Conservation (phyloP, 92 coral and sea anemone genomes). For the Meandrina meandrites region DNA sequence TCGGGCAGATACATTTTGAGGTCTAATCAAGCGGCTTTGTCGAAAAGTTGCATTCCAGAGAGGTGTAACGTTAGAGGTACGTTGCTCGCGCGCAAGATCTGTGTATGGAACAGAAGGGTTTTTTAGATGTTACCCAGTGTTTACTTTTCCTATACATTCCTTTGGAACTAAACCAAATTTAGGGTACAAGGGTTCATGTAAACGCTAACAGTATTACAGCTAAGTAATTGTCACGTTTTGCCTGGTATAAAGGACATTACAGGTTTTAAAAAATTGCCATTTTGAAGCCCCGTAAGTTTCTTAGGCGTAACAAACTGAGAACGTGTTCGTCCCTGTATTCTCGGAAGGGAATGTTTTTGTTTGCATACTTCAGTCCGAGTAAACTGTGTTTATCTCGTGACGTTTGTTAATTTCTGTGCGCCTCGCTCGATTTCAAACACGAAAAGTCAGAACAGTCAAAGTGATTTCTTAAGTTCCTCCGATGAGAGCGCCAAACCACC, state of each 20-base stretch:
- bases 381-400: conserved; percentile 8
- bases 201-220: neutral
- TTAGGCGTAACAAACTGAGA: neutral
- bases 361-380: conserved; percentile 31
- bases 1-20: neutral
- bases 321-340: neutral
- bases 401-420: neutral
- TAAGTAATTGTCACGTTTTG: neutral
- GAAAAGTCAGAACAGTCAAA: neutral
- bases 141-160: conserved; percentile 55
- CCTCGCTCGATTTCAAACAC: neutral
- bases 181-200: neutral
- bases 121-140: conserved; percentile 22
- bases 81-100: conserved; percentile 13
- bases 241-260: neutral
- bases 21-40: neutral
- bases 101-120: conserved; percentile 21
- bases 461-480: neutral
- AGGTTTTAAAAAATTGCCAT: neutral
- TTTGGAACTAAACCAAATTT: conserved; percentile 54
- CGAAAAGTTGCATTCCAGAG: neutral
- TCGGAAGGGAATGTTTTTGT: conserved; percentile 16
- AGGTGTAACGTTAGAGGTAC: conserved; percentile 3
- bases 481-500: neutral
- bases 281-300: neutral